A percentile compares a stretch with the other conserved stretches of the same genome.
Evolutionary conservation across 2,113 vertebrate species (phyloP).

Genomic region (Cinclus cinclus): DNA sequence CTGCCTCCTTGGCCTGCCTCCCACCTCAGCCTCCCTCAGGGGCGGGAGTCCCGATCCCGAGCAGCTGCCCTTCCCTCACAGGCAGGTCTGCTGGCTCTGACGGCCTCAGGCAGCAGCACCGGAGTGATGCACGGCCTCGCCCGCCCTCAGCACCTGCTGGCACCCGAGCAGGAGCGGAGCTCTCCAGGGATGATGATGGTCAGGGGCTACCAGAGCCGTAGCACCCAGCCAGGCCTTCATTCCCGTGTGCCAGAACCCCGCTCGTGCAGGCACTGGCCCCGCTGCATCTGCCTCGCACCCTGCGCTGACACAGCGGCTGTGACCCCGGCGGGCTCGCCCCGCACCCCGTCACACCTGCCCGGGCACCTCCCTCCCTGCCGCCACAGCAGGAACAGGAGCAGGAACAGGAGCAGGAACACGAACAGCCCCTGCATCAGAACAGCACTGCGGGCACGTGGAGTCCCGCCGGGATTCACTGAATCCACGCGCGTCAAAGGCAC

Average conservation of each 20-base stretch:
- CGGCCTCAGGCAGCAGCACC: background rate
- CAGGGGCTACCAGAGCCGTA: background rate
- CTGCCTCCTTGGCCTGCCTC: background rate
- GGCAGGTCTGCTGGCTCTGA: background rate
- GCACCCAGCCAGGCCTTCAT: background rate
- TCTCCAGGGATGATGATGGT: rapidly evolving
- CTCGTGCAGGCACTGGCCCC: background rate
- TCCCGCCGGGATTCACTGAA: background rate
- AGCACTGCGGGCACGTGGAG: background rate
- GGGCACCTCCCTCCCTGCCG: background rate
- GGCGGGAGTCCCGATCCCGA: background rate
- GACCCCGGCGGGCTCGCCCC: background rate
- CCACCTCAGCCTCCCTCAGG: background rate
- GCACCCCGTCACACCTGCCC: background rate
- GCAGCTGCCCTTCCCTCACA: background rate
- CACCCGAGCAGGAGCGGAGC: background rate
- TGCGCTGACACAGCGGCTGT: rapidly evolving
- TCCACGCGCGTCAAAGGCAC: background rate
- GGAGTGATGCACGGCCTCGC: background rate
- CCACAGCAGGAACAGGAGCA: background rate
- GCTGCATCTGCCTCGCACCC: background rate
- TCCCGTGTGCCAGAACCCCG: background rate
- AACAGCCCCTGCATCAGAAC: background rate
- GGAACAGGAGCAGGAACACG: too few relatives aligned
- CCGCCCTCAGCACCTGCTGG: background rate